Evolutionary conservation across 1,140 invertebrate species (phyloP), one percentile per base, ranked within the genome.

Genomic region (Achroia grisella): DNA sequence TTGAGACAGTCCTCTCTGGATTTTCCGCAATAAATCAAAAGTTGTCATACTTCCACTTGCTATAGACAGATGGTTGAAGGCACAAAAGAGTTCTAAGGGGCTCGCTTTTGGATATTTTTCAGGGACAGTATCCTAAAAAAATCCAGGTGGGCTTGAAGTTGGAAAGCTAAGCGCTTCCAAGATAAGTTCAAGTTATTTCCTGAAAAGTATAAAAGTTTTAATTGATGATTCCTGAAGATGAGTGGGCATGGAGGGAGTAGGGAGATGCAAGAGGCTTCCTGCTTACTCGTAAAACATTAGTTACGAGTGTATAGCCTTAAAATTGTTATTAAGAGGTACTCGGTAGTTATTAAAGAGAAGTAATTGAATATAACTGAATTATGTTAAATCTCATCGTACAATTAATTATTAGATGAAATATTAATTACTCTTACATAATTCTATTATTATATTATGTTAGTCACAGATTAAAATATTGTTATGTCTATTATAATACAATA

Each of bases 181-280:
- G 54, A 55, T 58, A 62, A 62, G 49, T 58, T 65, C 46, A 50
- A 62, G 49, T 53, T 68, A 64, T 56, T 56, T 52, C 33, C 44
- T 36, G 41, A 42, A 57, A 56, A 54, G 44, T 4, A 43, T 42
- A 45, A 58, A 68, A 71, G 58, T 71, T 71, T 68, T 65, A 71
- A 67, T 68, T 62, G 59, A 65, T 49, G 56, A 60, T 47, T 44
- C 39, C 39, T 44, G 34, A 23, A 23, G 17, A 23, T 23, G 35
- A 57, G 46, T 58, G 51, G 48, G 50, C 47, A 37, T 43, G 42
- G 35, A 6, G 46, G 39, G 31, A 23, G 29, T 13, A 27, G 33
- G 39, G 14, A 29, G n/a, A n/a, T n/a, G n/a, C n/a, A n/a, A 35
- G 35, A 28, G 39, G 17, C 17, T 23, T 2, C 17, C 6, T 23